Evolutionary conservation across 1,140 invertebrate species (phyloP), one percentile per base, ranked within the genome.

Genomic region (Vanessa atalanta): DNA sequence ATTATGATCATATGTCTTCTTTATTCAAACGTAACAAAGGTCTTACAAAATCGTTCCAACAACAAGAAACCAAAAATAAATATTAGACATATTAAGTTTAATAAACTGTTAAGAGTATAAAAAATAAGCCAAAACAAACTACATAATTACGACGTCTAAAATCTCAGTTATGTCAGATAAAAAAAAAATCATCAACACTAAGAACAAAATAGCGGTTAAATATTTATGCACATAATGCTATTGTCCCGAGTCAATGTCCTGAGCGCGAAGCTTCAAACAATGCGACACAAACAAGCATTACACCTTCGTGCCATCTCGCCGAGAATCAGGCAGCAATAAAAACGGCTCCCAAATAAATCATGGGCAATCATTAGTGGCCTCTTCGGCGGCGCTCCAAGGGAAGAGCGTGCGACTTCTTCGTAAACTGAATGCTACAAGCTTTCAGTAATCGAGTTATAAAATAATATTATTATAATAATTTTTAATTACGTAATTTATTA

Each of bases 341-440:
- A 81, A 79, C 75, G 76, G 73, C 72, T 79, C 66, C 77, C 72
- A 76, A 79, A 81, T 81, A 81, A 81, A 81, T 80, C 79, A 80
- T 80, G 79, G 77, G 74, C 70, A 76, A 80, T 80, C 79, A 80
- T 80, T 80, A 80, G 79, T 75, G 74, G 74, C 73, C 70, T 71
- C 75, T 70, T 75, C 64, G 61, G 48, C 57, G 53, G 11, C 16
- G 73, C 55, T 23, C 23, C 50, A 63, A 73, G 47, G n/a, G 9
- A 73, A 12, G 50, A 43, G 72, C 60, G 57, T 20, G 4, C 4
- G 57, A 3, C 11, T 23, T 13, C 20, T 14, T 37, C 8, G 8
- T 2, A 37, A 61, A 26, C 31, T 61, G 26, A 15, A n/a, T 13
- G 26, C 14, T 55, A 20, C n/a, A 55, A 55, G 7, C 11, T 16